These are phyloP conservation scores for Varanus komodoensis DNA, from an alignment of 2,113 vertebrate genomes.

Conservation along the genomic window DNA sequence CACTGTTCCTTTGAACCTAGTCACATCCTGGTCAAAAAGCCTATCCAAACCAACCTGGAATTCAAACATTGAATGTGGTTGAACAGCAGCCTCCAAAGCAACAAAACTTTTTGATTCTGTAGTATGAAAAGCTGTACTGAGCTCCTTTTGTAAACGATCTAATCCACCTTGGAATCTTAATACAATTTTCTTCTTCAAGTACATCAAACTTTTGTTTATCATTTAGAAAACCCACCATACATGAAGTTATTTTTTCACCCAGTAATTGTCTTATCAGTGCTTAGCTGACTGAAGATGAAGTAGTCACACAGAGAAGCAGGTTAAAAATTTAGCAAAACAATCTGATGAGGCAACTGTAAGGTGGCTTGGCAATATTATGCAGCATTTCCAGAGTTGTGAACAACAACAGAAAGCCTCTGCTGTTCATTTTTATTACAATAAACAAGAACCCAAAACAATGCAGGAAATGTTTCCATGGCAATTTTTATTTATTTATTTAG, in stretches of 20 bases:
- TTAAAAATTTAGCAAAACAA: not conserved
- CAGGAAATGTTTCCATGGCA: not conserved
- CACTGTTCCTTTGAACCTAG: not conserved
- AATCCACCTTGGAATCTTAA: not conserved
- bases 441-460: not conserved
- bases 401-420: not conserved
- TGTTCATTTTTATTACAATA: not conserved
- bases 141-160: not conserved
- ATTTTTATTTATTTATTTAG: not conserved
- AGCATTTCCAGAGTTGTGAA: not conserved
- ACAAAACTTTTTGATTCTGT: constrained; percentile 7
- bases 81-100: not conserved
- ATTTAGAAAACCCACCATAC: not conserved
- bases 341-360: not conserved
- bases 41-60: not conserved
- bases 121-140: constrained; percentile 6
- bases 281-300: not conserved
- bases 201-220: not conserved
- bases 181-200: not conserved
- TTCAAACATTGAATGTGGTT: not conserved
- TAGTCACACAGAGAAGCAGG: not conserved
- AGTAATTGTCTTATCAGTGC: not conserved
- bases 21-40: not conserved
- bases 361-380: not conserved
- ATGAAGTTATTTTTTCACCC: not conserved